phyloP scores from a whole-genome alignment of 2,113 vertebrate species.

The Uria aalge region DNA sequence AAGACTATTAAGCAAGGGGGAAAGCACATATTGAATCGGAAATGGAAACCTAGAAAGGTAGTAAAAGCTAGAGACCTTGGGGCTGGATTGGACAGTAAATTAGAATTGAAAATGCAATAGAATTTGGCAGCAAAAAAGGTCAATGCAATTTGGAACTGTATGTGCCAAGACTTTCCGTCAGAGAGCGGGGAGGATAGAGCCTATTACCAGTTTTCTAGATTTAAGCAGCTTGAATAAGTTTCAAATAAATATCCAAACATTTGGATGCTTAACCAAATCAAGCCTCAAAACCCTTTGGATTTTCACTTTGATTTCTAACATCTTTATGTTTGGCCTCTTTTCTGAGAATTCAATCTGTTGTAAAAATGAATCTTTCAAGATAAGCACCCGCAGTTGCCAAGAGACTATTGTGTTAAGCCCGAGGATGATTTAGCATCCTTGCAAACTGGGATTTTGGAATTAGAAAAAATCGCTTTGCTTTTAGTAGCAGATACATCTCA shows the following conservation, averaged over 20 bases:
- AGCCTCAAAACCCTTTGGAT: constrained; percentile 32
- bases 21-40: not conserved
- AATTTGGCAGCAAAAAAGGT: constrained; percentile 67
- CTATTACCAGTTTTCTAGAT: constrained; percentile 7
- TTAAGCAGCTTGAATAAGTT: constrained; percentile 55
- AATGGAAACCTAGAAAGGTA: not conserved
- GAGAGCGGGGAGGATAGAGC: not conserved
- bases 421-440: constrained; percentile 26
- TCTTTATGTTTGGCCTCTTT: constrained; percentile 50
- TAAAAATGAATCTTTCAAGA: constrained; percentile 15
- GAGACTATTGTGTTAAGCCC: not conserved
- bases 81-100: constrained; percentile 52
- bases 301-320: constrained; percentile 30
- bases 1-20: not conserved
- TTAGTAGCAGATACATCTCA: not conserved
- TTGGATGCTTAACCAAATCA: constrained; percentile 57
- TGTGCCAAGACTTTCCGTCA: constrained; percentile 31
- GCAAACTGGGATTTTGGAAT: not conserved
- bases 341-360: constrained; percentile 50
- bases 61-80: constrained; percentile 11
- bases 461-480: not conserved
- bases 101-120: constrained; percentile 60
- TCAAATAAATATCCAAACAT: constrained; percentile 57
- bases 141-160: constrained; percentile 44
- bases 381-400: constrained; percentile 48